Evolutionary conservation across 2,797 vertebrate genomes (phyloP).

Genomic region (Eutrigla gurnardus): DNA sequence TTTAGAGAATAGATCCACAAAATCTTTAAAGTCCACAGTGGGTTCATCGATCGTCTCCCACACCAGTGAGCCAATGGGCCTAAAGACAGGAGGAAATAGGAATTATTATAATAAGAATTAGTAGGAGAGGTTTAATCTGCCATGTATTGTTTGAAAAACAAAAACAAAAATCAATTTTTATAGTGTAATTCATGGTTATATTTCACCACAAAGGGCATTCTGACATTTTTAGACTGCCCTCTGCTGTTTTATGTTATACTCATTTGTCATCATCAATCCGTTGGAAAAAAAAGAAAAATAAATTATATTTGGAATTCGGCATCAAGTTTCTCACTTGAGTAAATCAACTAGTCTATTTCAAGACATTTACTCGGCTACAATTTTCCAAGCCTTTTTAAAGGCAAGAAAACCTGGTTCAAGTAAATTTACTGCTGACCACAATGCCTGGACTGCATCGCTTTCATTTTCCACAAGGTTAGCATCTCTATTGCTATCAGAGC

Average conservation of each 20-base stretch:
- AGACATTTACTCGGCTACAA: conserved; percentile 42
- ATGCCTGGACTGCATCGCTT: conserved; percentile 76
- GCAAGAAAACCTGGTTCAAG: conserved; percentile 71
- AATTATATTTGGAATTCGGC: conserved; percentile 43
- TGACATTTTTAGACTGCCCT: conserved; percentile 4
- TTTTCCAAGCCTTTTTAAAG: conserved; percentile 66
- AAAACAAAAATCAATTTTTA: conserved; percentile 14
- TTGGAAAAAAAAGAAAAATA: conserved; percentile 35
- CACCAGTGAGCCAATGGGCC: conserved; percentile 88
- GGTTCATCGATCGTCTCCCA: conserved; percentile 97
- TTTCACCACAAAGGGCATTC: conserved; percentile 20
- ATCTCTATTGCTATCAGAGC: conserved; percentile 69
- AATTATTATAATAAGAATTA: conserved; percentile 14
- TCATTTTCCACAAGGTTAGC: conserved; percentile 79
- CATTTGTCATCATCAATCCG: conserved; percentile 35
- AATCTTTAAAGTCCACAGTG: conserved; percentile 92
- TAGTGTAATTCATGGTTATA: conserved; percentile 19
- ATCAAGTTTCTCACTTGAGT: conserved; percentile 49
- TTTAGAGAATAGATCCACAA: conserved; percentile 97
- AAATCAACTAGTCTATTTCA: conserved; percentile 57
- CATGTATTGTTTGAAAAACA: conserved; percentile 14
- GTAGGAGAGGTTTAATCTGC: not conserved
- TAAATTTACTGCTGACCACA: conserved; percentile 70
- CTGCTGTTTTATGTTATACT: conserved; percentile 23
- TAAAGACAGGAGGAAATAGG: conserved; percentile 50